Evolutionary conservation across 1,140 invertebrate species (phyloP).

Genomic region (Lepidurus packardi): DNA sequence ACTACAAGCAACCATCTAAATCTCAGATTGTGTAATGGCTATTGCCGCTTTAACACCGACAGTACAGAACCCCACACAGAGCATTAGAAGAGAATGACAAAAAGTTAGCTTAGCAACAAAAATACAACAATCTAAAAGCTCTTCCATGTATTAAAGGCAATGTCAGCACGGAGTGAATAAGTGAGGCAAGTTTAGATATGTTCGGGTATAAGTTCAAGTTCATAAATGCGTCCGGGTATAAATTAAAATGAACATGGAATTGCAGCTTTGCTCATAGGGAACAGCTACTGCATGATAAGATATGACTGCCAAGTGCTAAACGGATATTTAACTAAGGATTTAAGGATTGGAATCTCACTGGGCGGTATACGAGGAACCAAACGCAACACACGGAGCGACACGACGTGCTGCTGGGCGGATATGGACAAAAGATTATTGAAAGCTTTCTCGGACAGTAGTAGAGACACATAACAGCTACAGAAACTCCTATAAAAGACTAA

Average conservation of each 20-base stretch:
- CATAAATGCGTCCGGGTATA: background rate
- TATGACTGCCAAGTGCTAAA: background rate
- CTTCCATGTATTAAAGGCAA: background rate
- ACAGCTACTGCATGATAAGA: background rate
- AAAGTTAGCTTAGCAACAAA: too few species aligned
- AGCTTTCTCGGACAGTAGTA: slow-evolving; percentile 3
- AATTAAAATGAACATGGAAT: background rate
- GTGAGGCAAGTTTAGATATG: background rate
- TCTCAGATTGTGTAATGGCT: too few species aligned
- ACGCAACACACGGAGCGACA: slow-evolving; percentile 6
- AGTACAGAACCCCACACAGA: too few species aligned
- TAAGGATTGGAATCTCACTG: background rate
- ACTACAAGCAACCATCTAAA: too few species aligned
- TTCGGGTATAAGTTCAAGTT: background rate
- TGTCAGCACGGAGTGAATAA: background rate
- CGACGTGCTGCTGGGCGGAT: slow-evolving; percentile 11
- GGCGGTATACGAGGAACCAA: slow-evolving; percentile 4
- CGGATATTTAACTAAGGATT: background rate
- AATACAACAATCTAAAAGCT: too few species aligned
- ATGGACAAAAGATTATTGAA: slow-evolving; percentile 16
- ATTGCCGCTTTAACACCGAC: too few species aligned
- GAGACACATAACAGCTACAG: background rate
- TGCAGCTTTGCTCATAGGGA: background rate
- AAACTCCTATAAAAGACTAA: slow-evolving; percentile 12
- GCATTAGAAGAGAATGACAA: too few species aligned